Evolutionary conservation across 2,113 vertebrate genomes (phyloP), one percentile per base, ranked within the genome.

Genomic region (Mugil cephalus): DNA sequence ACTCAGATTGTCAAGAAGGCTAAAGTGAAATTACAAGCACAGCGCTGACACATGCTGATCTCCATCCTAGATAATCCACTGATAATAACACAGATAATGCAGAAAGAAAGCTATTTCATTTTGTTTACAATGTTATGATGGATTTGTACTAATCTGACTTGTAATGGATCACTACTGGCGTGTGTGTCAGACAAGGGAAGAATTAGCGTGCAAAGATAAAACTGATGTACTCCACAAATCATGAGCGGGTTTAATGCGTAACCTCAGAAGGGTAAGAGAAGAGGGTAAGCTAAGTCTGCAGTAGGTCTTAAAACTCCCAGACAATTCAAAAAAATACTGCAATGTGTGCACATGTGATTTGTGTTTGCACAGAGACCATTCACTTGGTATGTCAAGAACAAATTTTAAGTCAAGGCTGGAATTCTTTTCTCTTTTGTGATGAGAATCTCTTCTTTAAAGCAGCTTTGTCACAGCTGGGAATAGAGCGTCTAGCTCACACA

Each of bases 391-490:
- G 45, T 47, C 59, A 46, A 12, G 30, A 64, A 61, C 62, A 58
- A 40, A 70, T 47, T 61, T 60, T 53, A 52, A 59, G 51, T 65
- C 58, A 63, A 68, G 68, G 68, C 62, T 66, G 62, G 55, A 69
- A 64, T 74, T 88, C 76, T 77, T 77, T 77, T 56, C 53, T 52
- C 69, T 76, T 64, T 73, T 47, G 70, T 75, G 65, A 77, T 17
- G 53, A 72, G 66, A 43, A 53, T 53, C 83, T 85, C 55, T 67
- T 74, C 71, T 80, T 88, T 71, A 66, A 83, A 87, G 76, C 55
- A 38, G 81, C 85, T 90, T 88, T 89, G 80, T 92, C 69, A 43
- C 86, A 82, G 77, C 84, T 86, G 82, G 77, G 87, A 89, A 86
- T 66, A 63, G 71, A 79, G 76, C 50, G 12, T 62, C 71, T 58